Conservation (phyloP, 2,797 vertebrate species). For the Mus spretus region DNA sequence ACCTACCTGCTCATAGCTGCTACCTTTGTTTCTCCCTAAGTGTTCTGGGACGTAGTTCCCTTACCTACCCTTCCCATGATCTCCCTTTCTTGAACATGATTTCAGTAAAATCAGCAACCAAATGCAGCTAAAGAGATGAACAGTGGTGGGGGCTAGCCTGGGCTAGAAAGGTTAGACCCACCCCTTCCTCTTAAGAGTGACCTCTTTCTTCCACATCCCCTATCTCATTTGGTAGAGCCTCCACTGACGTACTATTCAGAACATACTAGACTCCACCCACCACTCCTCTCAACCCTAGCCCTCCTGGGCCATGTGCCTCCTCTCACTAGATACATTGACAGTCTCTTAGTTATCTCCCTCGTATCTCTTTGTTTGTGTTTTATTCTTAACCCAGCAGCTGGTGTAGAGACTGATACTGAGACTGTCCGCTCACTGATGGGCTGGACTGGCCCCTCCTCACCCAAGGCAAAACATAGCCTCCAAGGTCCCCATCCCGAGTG, state of each 20-base stretch:
- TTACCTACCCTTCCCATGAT: neutral
- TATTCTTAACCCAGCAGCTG: conserved; percentile 21
- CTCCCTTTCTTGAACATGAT: neutral
- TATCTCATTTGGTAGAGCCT: neutral
- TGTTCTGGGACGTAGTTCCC: neutral
- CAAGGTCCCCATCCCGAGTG: neutral
- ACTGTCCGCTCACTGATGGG: neutral
- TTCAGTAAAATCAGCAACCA: neutral
- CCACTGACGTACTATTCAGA: neutral
- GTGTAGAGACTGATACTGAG: neutral
- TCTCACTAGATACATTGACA: neutral
- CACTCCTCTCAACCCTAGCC: neutral
- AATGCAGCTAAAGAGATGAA: neutral
- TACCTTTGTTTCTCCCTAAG: neutral
- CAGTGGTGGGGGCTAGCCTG: neutral
- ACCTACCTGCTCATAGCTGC: neutral
- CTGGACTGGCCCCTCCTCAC: neutral
- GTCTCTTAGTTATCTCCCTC: neutral
- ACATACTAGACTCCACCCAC: neutral
- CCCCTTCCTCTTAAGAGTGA: neutral
- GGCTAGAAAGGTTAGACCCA: neutral
- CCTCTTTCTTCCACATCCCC: neutral
- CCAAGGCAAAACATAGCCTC: neutral
- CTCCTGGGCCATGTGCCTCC: neutral
- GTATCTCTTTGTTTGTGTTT: conserved; percentile 5